Conservation (phyloP, 2,888 invertebrate species). For the Hirtodrosophila cameraria region DNA sequence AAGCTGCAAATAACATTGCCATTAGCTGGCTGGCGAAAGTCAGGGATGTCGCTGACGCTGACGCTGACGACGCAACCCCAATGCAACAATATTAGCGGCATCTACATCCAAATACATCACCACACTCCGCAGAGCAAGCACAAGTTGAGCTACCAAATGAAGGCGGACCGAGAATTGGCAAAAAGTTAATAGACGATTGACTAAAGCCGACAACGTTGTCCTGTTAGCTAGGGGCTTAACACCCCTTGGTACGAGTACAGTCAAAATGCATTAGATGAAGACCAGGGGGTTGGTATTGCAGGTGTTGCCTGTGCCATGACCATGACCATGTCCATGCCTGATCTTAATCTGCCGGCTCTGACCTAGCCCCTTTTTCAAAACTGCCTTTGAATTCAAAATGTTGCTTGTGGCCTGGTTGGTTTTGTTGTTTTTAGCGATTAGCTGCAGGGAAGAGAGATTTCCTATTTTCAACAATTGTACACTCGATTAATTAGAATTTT, state of each 20-base stretch:
- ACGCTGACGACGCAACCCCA: conserved; percentile 16
- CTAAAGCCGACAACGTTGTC: conserved; percentile 70
- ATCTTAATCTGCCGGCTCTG: conserved; percentile 28
- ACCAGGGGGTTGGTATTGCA: conserved; percentile 60
- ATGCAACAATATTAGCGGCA: conserved; percentile 68
- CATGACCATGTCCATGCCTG: too few relatives aligned
- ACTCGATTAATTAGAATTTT: conserved; percentile 58
- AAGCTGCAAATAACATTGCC: conserved; percentile 78
- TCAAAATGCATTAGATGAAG: conserved; percentile 70
- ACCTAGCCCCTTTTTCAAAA: neutral
- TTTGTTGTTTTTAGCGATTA: conserved; percentile 74
- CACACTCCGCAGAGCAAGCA: conserved; percentile 7
- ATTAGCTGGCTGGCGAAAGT: conserved; percentile 46
- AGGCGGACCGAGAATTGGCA: conserved; percentile 51
- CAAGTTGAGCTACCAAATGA: conserved; percentile 21
- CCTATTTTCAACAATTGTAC: conserved; percentile 8
- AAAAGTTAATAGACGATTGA: conserved; percentile 82
- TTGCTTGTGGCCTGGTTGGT: conserved; percentile 67
- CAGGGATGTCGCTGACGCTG: conserved; percentile 23
- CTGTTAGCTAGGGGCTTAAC: conserved; percentile 62
- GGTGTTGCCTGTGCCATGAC: conserved; percentile 70
- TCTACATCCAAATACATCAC: neutral
- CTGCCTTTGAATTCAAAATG: conserved; percentile 64
- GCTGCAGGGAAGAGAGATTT: conserved; percentile 21
- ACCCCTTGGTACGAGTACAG: conserved; percentile 73